phyloP scores from a whole-genome alignment of 2,113 vertebrate genomes.

The Pterocles gutturalis region DNA sequence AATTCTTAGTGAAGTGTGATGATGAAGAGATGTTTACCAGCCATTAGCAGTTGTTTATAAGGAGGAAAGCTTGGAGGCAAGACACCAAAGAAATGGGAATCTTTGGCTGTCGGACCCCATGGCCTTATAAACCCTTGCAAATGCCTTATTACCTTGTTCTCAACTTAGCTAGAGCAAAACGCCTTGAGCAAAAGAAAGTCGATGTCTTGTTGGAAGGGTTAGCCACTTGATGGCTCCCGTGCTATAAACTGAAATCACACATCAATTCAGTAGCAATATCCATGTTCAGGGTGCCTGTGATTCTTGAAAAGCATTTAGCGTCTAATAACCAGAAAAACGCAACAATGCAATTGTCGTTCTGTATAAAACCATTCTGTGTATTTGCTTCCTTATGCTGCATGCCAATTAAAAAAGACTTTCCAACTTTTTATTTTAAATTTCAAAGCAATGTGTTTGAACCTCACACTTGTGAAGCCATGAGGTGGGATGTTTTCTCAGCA shows the following conservation, averaged over 20 bases:
- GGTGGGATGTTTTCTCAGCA: slow-evolving; percentile 64
- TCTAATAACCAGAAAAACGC: slow-evolving; percentile 67
- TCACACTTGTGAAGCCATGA: slow-evolving; percentile 67
- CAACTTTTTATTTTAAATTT: slow-evolving; percentile 47
- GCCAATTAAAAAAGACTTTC: slow-evolving; percentile 62
- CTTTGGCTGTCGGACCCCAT: slow-evolving; percentile 47
- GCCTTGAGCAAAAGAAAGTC: slow-evolving; percentile 53
- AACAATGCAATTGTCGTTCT: slow-evolving; percentile 70
- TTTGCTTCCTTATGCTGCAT: slow-evolving; percentile 65
- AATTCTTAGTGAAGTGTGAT: slow-evolving; percentile 6
- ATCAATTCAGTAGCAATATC: slow-evolving; percentile 74
- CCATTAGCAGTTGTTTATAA: slow-evolving; percentile 71
- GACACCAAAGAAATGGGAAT: slow-evolving; percentile 47
- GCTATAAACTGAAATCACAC: slow-evolving; percentile 36
- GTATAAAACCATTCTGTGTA: slow-evolving; percentile 43
- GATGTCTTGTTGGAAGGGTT: slow-evolving; percentile 32
- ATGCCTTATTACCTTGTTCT: slow-evolving; percentile 76
- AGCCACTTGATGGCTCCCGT: background rate
- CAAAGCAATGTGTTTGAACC: slow-evolving; percentile 53
- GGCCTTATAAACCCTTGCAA: slow-evolving; percentile 65
- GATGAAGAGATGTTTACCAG: slow-evolving; percentile 63
- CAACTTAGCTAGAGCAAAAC: slow-evolving; percentile 63
- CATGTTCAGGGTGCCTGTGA: slow-evolving; percentile 74
- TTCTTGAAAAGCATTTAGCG: slow-evolving; percentile 74
- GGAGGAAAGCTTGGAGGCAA: slow-evolving; percentile 45